A percentile compares a stretch with the other conserved stretches of the same genome.
Conservation (phyloP, 2,888 invertebrate species). For the Biston stratarius region DNA sequence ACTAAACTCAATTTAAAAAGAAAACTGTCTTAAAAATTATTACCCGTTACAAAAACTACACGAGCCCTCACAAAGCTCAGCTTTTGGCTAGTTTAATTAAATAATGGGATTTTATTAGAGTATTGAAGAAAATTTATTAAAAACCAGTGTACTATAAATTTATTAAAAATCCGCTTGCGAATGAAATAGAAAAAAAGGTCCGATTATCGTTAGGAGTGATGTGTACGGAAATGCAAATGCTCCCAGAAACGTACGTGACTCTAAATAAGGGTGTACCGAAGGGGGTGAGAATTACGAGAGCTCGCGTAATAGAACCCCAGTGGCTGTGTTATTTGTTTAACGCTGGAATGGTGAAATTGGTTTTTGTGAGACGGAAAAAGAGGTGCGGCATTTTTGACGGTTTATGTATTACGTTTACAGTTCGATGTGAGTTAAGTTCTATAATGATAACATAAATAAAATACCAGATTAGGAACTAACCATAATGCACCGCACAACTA, state of each 20-base stretch:
- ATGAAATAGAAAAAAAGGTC: conserved; percentile 28
- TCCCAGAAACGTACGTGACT: conserved; percentile 30
- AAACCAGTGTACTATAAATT: not conserved
- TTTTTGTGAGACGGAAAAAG: conserved; percentile 10
- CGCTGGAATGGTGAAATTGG: conserved; percentile 15
- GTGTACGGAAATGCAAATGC: conserved; percentile 49
- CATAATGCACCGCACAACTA: too few species aligned
- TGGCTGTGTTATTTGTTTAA: conserved; percentile 22
- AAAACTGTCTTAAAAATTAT: too few species aligned
- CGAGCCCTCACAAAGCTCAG: too few species aligned
- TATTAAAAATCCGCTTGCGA: not conserved
- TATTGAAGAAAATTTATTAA: too few species aligned
- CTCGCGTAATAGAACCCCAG: conserved; percentile 18
- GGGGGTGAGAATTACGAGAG: conserved; percentile 30
- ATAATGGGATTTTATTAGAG: too few species aligned
- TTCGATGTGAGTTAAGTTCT: not conserved
- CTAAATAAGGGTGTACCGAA: conserved; percentile 34
- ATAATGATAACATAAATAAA: not conserved
- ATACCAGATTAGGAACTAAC: too few species aligned
- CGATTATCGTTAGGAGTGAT: conserved; percentile 52
- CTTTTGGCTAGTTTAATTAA: too few species aligned
- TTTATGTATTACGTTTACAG: not conserved
- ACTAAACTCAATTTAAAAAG: too few species aligned
- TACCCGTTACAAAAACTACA: too few species aligned
- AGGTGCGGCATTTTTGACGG: conserved; percentile 6